Base-by-base conservation (phyloP, 2,888 invertebrate species). In the Drosophila pegasa region DNA sequence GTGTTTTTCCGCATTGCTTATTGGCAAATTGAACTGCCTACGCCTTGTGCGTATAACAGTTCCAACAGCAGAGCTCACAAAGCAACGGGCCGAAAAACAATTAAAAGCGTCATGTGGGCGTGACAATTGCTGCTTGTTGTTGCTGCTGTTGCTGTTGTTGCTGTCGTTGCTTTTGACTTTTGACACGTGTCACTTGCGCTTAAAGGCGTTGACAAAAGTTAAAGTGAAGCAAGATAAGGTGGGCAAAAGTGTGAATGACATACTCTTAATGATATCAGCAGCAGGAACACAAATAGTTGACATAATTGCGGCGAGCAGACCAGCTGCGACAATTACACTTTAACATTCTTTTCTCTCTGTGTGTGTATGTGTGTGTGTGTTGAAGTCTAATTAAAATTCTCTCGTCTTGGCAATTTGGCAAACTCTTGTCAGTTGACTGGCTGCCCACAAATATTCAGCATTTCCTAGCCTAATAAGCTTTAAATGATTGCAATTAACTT, bases 111-210 rank as follows among this genome's bases (percentile, higher is more conserved):
- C 78, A 62, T 25, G 70, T 75, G 69, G 81, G 80, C 68, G 71
- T 77, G 78, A 66, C 61, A 63, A 37, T 65, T 60, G 60, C 35
- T 48, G 60, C 25, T 52, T 63, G 57, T 35, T 40, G 57, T 22
- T 73, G 52, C 31, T 56, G 68, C 31, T 56, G 68, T 31, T 72
- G 57, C 27, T 47, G 27, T 31, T 47, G 57, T 16, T 67, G 58
- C 35, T 52, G 68, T 31, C 45, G 68, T 38, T 69, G 57, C 38
- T 50, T 33, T 55, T 68, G 72, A 70, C 80, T 71, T 82, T 72
- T 85, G 85, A 85, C 87, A 76, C 81, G 79, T 81, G 85, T 79
- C 87, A 71, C 62, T 75, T 78, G 68, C 52, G 72, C 61, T 58
- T 61, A 59, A 75, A 65, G 60, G 59, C 54, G 55, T 47, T 35